Base-by-base conservation (phyloP, 2,888 invertebrate genomes). In the Orthosia gothica region DNA sequence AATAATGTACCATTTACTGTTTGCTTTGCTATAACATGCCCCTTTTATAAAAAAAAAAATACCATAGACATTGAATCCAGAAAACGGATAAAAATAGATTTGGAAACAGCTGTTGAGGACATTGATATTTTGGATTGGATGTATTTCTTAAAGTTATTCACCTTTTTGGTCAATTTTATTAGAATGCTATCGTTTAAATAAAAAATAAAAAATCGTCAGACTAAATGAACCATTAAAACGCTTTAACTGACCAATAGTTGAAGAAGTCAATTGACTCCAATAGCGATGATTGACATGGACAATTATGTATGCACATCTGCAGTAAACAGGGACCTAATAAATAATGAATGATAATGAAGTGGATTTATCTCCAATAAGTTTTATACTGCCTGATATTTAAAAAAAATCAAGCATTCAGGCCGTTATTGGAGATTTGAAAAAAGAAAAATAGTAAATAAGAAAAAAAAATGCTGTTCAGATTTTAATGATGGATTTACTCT, bases 241-340 rank as follows among this genome's bases (percentile, higher is more conserved):
- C 13, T 63, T 57, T 58, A 77, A 49, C 49, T 63, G 40, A 26
- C 49, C 47, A 57, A 63, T 79, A 54, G 65, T 64, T 76, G 49
- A 81, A 76, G 70, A 68, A 71, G 71, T 65, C 80, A 80, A 80
- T 80, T 80, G 80, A 23, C 49, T 65, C 26, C 57, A 80, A 68
- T 82, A 68, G 64, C 64, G 45, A 23, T 15, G 68, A 72, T 57
- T 68, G 77, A 50, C 61, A 72, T 57, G 40, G 68, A 20, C 70
- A 67, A 81, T 81, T 47, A 81, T 57, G 49, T 16, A 70, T 70
- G 57, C 54, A 52, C 70, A 67, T 81, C 64, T 63, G 81, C 65
- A 52, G n/a, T 73, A 57, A 45, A 20, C 47, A 68, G 5, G 49
- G 40, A 67, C n/a, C 26, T 55, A 73, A 26, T 58, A 58, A 73